These are phyloP conservation scores for Netelia fuscicornis DNA, from an alignment of 2,888 invertebrate genomes.

Conservation along the genomic window DNA sequence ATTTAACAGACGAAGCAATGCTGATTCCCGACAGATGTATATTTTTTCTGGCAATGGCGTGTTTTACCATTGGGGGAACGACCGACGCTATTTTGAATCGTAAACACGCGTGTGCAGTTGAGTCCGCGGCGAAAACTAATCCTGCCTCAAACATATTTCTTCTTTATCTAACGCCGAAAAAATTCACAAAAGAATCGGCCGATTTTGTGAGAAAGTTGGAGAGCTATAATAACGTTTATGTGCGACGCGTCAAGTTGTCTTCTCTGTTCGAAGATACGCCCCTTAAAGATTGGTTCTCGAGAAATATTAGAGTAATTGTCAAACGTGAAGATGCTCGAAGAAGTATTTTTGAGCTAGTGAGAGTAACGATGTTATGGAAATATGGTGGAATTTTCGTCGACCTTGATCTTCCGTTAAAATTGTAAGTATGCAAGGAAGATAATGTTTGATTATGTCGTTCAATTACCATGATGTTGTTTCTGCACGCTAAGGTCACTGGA, in stretches of 20 bases:
- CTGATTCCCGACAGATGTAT: constrained; percentile 48
- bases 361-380: constrained; percentile 33
- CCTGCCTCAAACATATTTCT: constrained; percentile 40
- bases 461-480: background rate
- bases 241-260: constrained; percentile 21
- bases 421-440: background rate
- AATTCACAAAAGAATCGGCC: background rate
- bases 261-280: constrained; percentile 24
- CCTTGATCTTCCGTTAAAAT: constrained; percentile 12
- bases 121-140: constrained; percentile 27
- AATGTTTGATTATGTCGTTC: background rate
- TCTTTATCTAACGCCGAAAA: constrained; percentile 32
- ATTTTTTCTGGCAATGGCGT: constrained; percentile 41
- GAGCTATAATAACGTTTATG: constrained; percentile 33
- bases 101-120: constrained; percentile 34
- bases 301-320: constrained; percentile 27
- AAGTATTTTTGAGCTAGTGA: constrained; percentile 32
- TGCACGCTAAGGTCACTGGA: constrained; percentile 17
- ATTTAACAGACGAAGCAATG: constrained; percentile 41
- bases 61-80: constrained; percentile 20
- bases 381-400: constrained; percentile 46
- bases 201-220: constrained; percentile 5
- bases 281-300: constrained; percentile 19
- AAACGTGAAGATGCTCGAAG: background rate
- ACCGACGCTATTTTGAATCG: background rate